A percentile compares a stretch with the other conserved stretches of the same genome.
Conservation (phyloP, 2,113 vertebrate genomes). For the Ginglymostoma cirratum region DNA sequence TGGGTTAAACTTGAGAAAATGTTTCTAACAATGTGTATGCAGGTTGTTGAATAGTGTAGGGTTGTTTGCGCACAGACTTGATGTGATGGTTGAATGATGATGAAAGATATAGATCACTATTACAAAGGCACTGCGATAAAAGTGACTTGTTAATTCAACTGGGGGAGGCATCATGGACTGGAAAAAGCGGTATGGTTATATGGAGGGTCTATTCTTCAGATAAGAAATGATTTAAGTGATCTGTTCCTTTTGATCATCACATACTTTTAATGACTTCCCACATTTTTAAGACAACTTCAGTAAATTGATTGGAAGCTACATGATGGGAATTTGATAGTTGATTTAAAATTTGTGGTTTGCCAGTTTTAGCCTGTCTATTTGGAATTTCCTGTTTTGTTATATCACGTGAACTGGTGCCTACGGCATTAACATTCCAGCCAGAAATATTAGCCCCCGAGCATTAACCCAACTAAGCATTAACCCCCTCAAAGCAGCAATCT, state of each 20-base stretch:
- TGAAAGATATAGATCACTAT: background rate
- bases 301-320: background rate
- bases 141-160: background rate
- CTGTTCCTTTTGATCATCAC: background rate
- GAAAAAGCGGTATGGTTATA: background rate
- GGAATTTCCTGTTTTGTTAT: background rate
- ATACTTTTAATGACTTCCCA: background rate
- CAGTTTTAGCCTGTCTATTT: conserved; percentile 3
- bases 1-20: background rate
- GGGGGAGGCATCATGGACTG: background rate
- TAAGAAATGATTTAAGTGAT: background rate
- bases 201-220: background rate
- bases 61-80: background rate
- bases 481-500: background rate
- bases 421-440: background rate
- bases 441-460: background rate
- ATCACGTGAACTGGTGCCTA: background rate
- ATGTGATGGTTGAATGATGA: background rate
- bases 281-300: background rate
- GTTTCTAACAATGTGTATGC: background rate
- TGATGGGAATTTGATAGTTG: background rate
- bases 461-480: background rate
- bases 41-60: background rate
- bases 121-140: background rate
- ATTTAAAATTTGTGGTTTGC: background rate